Evolutionary conservation across 2,888 invertebrate genomes (phyloP).

Genomic region (Hypsopygia costalis): DNA sequence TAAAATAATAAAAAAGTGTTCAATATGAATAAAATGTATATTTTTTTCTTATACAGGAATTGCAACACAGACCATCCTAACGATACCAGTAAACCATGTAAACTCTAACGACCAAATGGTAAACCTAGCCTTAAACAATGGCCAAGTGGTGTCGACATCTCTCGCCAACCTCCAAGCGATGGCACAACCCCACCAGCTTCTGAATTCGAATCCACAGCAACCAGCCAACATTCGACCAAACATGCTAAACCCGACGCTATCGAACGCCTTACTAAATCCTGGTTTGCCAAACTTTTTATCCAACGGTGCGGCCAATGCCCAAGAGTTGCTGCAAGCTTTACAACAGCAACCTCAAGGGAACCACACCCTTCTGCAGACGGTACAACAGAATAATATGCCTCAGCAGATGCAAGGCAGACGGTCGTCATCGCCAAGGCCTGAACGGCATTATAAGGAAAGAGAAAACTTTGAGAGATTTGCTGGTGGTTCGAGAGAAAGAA

Average conservation of each 20-base stretch:
- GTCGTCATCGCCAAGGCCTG: slow-evolving; percentile 67
- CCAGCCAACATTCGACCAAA: slow-evolving; percentile 64
- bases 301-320: slow-evolving; percentile 84
- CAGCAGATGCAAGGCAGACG: slow-evolving; percentile 74
- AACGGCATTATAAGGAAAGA: slow-evolving; percentile 74
- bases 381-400: slow-evolving; percentile 70
- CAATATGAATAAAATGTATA: too few relatives aligned
- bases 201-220: slow-evolving; percentile 81
- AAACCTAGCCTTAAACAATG: slow-evolving; percentile 90
- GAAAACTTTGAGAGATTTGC: slow-evolving; percentile 68
- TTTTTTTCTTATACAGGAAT: slow-evolving; percentile 82
- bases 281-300: slow-evolving; percentile 87
- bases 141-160: slow-evolving; percentile 92
- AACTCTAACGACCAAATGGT: slow-evolving; percentile 88
- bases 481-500: slow-evolving; percentile 74
- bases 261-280: slow-evolving; percentile 86
- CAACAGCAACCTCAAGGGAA: slow-evolving; percentile 82
- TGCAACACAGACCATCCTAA: slow-evolving; percentile 96
- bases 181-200: slow-evolving; percentile 85
- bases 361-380: slow-evolving; percentile 70
- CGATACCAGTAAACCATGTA: slow-evolving; percentile 95
- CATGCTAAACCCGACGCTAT: slow-evolving; percentile 81
- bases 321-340: slow-evolving; percentile 87
- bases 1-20: too few relatives aligned
- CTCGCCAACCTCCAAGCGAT: slow-evolving; percentile 89